Evolutionary conservation across 2,113 vertebrate species (phyloP), one percentile per base, ranked within the genome.

Genomic region (Takifugu bimaculatus): DNA sequence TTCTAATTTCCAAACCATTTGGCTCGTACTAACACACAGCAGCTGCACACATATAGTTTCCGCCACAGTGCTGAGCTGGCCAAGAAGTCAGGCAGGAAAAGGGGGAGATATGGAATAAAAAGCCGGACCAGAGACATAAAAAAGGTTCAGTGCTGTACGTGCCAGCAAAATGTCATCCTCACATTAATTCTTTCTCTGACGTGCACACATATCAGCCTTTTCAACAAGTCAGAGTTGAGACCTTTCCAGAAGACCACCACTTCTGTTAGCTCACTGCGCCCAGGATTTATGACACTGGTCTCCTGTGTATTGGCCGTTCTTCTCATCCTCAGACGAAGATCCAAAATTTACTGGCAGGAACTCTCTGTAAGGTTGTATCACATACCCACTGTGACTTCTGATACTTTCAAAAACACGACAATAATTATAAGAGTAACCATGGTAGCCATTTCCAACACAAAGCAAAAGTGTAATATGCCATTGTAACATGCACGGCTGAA

Each of bases 161-260:
- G 74, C 87, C 84, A 85, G 79, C 50, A 54, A 87, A 88, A 87
- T 89, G 83, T 85, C 86, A 91, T 86, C 83, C 72, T 81, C 35
- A 53, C 80, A 84, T 84, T 82, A 82, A 87, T 85, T 77, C 65
- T 84, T 62, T 68, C 60, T 62, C 54, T 13, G 63, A 50, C 27
- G 43, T 65, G 62, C 56, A 28, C 54, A 59, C 54, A 68, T 59
- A 44, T 51, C 51, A 63, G 51, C 48, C 32, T 55, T 79, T 61
- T 68, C 54, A 75, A 55, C 65, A 67, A 42, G 55, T 56, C 12
- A 27, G 53, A 60, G 69, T 86, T 72, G 72, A 44, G 62, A 77
- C 72, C 68, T 70, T 70, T 74, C 54, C 65, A 77, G 67, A 58
- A 71, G 78, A 81, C 72, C 72, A 62, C 53, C 62, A 72, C 50